Base-by-base conservation (phyloP, 2,113 vertebrate species). In the Indri indri region DNA sequence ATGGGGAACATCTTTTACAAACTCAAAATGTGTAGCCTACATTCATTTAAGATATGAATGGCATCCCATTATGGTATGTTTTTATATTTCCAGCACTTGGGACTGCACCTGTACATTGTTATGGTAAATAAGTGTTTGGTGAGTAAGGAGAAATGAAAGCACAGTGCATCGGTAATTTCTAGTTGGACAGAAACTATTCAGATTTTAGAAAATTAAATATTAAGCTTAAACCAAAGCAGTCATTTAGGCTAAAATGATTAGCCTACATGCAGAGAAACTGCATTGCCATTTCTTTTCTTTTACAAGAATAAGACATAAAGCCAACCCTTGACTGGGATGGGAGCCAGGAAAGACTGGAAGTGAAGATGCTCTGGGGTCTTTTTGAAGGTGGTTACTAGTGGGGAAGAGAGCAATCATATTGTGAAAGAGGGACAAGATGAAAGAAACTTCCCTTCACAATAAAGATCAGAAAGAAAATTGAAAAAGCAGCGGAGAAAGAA, bases 401-500 rank as follows among this genome's bases (percentile, higher is more conserved):
- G 68, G 42, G 70, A 95, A 90, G 59, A 86, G 30, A 97, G 57
- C 8, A 9, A 57, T 91, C 84, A 59, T 52, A 79, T 65, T 70
- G 81, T 90, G n/a, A 68, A 91, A 87, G 20, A 22, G 50, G 71
- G 16, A 74, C 13, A 82, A 42, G 91, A 82, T 90, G 76, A 95
- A 97, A 95, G 65, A 85, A 45, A 4, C 18, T 86, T 89, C 73
- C 84, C 47, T 76, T 87, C 76, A 57, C 47, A 77, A n/a, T 88
- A n/a, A 94, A 73, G 65, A 81, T 81, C 65, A 93, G 40, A 97
- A 98, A 88, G 54, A 80, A 91, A 93, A 91, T 2, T 13, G 23
- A 85, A 96, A 95, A 92, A 92, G 17, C 71, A 89, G 37, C 18
- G 54, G 57, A 84, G 80, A 70, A 96, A 84, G 57, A 32, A 18